Base-by-base conservation (phyloP, 2,888 invertebrate genomes). In the Dinocampus coccinellae region DNA sequence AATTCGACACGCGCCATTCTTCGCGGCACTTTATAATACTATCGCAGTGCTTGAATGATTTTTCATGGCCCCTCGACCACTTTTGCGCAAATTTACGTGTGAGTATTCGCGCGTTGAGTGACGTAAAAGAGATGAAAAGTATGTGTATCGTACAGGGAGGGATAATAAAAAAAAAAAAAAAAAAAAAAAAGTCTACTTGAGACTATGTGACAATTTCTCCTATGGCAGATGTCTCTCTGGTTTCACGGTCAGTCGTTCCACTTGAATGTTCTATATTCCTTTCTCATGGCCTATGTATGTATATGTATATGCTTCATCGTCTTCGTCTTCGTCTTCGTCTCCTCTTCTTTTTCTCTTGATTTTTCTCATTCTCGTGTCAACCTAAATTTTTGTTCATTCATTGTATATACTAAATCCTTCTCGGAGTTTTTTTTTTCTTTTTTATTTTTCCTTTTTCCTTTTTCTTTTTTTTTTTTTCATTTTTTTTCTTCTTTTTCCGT, bases 1-100 rank as follows among this genome's bases (percentile, higher is more conserved):
- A 73, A 75, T 77, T 77, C 75, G 77, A 72, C 71, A 77, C 74
- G 72, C 74, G 73, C 57, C 57, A 71, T 71, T 66, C 66, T 62
- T 61, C 16, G 61, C 53, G 53, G 52, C n/a, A 66, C 57, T 66
- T 66, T 57, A 66, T 66, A 66, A 55, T 57, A 66, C 26, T 66
- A 34, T 66, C 36, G 66, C 20, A 47, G 57, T 34, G 29, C 57
- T 60, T 47, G 52, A 39, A n/a, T 42, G 39, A 66, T 66, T 61
- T 62, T 71, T 33, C 55, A 62, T 71, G 61, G 61, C 55, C 34
- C 55, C 53, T 66, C 34, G 62, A 66, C 36, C 26, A 66, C 60
- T 55, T 55, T 66, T 61, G 60, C 66, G 16, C 10, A 55, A 57
- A 36, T 26, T 55, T 55, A 65, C 55, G 36, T 61, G 70, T 42